Base-by-base conservation (phyloP, 1,140 invertebrate species). In the Rhopalosiphum maidis region DNA sequence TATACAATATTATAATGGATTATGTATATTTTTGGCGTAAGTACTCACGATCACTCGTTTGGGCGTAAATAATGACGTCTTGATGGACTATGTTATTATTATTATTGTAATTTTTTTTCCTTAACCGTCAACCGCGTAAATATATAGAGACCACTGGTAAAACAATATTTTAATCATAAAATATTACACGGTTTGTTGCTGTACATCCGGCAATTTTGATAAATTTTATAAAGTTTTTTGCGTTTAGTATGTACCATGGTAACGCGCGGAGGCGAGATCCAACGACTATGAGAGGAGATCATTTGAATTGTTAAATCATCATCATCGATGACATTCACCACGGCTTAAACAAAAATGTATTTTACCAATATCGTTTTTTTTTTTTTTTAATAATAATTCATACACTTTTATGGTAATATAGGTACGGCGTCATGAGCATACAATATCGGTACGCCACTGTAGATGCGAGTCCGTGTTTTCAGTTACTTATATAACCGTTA, bases 181-280 rank as follows among this genome's bases (percentile, higher is more conserved):
- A 77, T 77, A 77, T 77, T 77, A 18, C 30, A 18, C 60, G n/a
- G 60, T 77, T n/a, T 68, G 30, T 77, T 0, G 30, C 60, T n/a
- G 60, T n/a, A 77, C 30, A 6, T n/a, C 5, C 60, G 30, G n/a
- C 18, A 77, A 77, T 77, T 77, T 77, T 18, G 30, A 15, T 77
- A 15, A n/a, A 77, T 77, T 77, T 77, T 4, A n/a, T 77, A 77
- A 77, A n/a, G 30, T 77, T n/a, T n/a, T 77, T 77, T 4, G 15
- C 25, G 25, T 60, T 60, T 60, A 60, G 11, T 68, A n/a, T n/a
- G 1, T 18, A n/a, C 30, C 30, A 18, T 18, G 15, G n/a, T n/a
- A n/a, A n/a, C 15, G 1, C 60, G 6, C 60, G 0, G 3, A n/a
- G 1, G 30, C 15, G 15, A 18, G 15, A 22, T n/a, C 15, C 1